phyloP scores from a whole-genome alignment of 2,113 vertebrate genomes.

The Aspiorhynchus laticeps region DNA sequence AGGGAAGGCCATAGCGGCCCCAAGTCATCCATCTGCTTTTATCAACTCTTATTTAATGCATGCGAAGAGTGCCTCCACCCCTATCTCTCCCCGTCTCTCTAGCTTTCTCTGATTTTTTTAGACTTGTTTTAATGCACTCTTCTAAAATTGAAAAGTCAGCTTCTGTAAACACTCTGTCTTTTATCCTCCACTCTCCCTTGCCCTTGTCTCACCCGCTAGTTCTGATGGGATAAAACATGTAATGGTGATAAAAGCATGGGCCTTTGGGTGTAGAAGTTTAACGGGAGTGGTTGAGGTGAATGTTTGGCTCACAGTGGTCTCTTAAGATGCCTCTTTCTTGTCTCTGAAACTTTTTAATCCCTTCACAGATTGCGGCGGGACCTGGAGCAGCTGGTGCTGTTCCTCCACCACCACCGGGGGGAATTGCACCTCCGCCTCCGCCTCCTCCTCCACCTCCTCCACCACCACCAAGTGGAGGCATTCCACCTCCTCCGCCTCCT shows the following conservation, averaged over 20 bases:
- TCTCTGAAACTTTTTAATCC: neutral
- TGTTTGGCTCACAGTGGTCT: neutral
- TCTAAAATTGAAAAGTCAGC: constrained; percentile 18
- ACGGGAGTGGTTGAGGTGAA: neutral
- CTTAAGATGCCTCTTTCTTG: neutral
- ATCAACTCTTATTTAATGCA: constrained; percentile 44
- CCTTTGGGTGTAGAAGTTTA: constrained; percentile 20
- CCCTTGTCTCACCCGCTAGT: constrained; percentile 28
- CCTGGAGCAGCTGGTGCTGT: constrained; percentile 48
- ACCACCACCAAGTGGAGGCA: constrained; percentile 67
- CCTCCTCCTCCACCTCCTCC: constrained; percentile 68
- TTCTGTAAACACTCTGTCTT: constrained; percentile 30
- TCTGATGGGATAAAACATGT: constrained; percentile 31
- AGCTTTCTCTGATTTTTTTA: neutral
- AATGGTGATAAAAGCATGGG: constrained; percentile 51
- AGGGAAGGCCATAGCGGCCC: constrained; percentile 23
- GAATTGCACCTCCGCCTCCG: constrained; percentile 58
- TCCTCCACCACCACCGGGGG: constrained; percentile 54
- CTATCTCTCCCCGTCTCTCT: neutral
- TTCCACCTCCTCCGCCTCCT: constrained; percentile 64
- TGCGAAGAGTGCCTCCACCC: neutral
- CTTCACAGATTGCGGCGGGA: constrained; percentile 70
- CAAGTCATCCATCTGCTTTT: constrained; percentile 42
- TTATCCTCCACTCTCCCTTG: constrained; percentile 5
- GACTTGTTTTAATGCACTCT: constrained; percentile 37